A percentile compares a stretch with the other conserved stretches of the same genome.
phyloP scores from a whole-genome alignment of 23 tunicate genomes.

The Ascidia mentula region DNA sequence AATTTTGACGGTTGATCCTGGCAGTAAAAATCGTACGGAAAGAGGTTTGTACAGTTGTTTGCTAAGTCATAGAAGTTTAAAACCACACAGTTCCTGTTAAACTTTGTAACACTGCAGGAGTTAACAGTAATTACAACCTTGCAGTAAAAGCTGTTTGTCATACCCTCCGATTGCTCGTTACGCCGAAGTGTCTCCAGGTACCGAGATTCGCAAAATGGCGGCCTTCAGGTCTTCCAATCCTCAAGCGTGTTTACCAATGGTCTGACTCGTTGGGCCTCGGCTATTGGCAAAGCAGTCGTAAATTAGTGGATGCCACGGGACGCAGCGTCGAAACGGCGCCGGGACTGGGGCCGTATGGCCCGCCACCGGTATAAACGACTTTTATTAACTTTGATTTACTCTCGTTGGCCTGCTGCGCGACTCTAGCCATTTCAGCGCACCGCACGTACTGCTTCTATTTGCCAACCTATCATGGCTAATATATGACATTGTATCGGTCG shows the following conservation, averaged over 20 bases:
- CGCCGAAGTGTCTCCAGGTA: too few species aligned
- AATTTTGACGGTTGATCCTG: too few species aligned
- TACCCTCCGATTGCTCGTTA: too few species aligned
- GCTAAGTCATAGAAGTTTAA: too few species aligned
- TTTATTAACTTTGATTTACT: slow-evolving; percentile 60
- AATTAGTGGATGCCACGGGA: background rate
- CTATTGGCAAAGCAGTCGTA: slow-evolving; percentile 1
- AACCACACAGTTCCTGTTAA: too few species aligned
- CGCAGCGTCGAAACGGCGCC: slow-evolving; percentile 7
- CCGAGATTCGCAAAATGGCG: too few species aligned
- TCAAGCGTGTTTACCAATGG: background rate
- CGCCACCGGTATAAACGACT: slow-evolving; percentile 22
- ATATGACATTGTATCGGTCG: background rate
- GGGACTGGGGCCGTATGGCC: slow-evolving; percentile 4
- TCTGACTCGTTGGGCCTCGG: background rate
- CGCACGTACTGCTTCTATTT: background rate
- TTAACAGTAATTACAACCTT: too few species aligned
- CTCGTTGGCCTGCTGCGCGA: background rate
- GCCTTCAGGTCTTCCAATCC: too few species aligned
- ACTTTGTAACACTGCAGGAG: too few species aligned
- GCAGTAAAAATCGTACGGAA: too few species aligned
- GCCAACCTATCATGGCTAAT: background rate
- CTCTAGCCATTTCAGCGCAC: background rate
- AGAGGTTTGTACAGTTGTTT: too few species aligned
- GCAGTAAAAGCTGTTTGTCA: too few species aligned